Base-by-base conservation (phyloP, 2,797 vertebrate species). In the Channa striata region DNA sequence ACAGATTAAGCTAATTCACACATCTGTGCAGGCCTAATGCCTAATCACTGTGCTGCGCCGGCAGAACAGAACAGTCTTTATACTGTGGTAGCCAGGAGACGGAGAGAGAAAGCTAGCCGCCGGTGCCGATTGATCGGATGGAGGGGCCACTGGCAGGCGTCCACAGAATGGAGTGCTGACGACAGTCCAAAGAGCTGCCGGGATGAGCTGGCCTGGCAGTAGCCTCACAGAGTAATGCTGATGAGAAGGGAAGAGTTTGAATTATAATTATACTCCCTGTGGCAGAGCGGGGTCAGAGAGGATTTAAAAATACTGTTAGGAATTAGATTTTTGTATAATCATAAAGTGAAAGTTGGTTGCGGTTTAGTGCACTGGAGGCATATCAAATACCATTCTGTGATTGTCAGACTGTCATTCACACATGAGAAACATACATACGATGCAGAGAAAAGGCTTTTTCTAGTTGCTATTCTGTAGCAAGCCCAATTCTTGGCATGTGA, bases 1-100 rank as follows among this genome's bases (percentile, higher is more conserved):
- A 90, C 87, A 88, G 91, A 92, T 93, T 91, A 91, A 83, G 86
- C 90, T 91, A 92, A 91, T 93, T 92, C 90, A 88, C 89, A 86
- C 89, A 87, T 87, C 86, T 81, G 86, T 83, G 40, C 81, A 49
- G 84, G 88, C 80, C 89, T 88, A 89, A 91, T 88, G 87, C 85
- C 87, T 90, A 92, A 91, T 93, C 91, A 89, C 87, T 86, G 71
- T 86, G 89, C 91, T 89, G 89, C 19, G 84, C 80, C 64, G 85
- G 87, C 90, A 90, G 83, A 92, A 93, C 80, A 83, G 87, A 83
- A 39, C 84, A 58, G 84, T 88, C 86, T 88, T 90, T 87, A 80
- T 85, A 78, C 78, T 71, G 87, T 86, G 77, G 61, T 68, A 40
- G 80, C 61, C 19, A 54, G 70, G 78, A 85, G 77, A 71, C 51